phyloP scores from a whole-genome alignment of 1,140 invertebrate genomes.

The Pristionchus pacificus region DNA sequence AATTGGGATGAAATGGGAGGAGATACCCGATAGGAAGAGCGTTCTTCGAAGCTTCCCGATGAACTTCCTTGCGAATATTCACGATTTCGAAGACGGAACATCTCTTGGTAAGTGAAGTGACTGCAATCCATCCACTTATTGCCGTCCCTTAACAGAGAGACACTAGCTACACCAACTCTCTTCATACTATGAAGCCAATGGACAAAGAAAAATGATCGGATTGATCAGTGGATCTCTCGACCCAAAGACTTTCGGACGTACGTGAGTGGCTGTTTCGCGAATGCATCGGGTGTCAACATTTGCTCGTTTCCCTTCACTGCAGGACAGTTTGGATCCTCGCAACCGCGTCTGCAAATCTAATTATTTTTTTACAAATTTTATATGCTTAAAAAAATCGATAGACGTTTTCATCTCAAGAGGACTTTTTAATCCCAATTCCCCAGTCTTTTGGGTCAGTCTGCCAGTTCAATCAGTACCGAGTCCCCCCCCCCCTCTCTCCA shows the following conservation, averaged over 20 bases:
- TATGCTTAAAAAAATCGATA: conserved; percentile 1
- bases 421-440: too few relatives aligned
- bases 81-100: conserved; percentile 46
- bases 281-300: conserved; percentile 51
- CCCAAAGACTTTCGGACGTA: conserved; percentile 23
- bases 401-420: conserved; percentile 5
- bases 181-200: too few relatives aligned
- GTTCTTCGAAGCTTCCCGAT: conserved; percentile 21
- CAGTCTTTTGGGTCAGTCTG: too few relatives aligned
- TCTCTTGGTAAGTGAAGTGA: conserved; percentile 43
- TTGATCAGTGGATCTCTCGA: too few relatives aligned
- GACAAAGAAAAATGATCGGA: too few relatives aligned
- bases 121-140: background rate
- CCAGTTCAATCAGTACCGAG: too few relatives aligned
- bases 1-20: too few relatives aligned
- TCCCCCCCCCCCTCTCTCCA: too few relatives aligned
- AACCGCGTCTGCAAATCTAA: conserved; percentile 49
- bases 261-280: conserved; percentile 50
- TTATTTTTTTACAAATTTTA: background rate
- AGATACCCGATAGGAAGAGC: too few relatives aligned
- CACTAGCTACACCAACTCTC: too few relatives aligned
- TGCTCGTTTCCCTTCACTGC: conserved; percentile 49
- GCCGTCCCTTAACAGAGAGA: background rate
- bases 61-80: conserved; percentile 39
- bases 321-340: conserved; percentile 54